Conservation (phyloP, 2,888 invertebrate species). For the Campoplex capitator region DNA sequence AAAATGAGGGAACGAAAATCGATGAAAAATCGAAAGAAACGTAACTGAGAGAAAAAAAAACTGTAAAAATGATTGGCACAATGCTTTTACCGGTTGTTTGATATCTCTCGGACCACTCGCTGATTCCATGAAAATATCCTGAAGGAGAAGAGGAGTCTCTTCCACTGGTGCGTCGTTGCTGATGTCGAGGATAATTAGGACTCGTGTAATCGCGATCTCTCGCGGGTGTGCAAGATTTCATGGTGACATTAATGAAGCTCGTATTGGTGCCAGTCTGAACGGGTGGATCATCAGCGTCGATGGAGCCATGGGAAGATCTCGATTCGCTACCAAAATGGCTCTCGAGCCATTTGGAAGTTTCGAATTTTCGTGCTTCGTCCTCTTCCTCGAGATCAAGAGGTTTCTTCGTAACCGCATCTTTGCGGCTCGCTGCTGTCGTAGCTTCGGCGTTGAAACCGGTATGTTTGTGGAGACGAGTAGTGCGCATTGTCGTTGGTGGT, state of each 20-base stretch:
- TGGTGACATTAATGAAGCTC: conserved; percentile 91
- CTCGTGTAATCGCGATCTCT: conserved; percentile 71
- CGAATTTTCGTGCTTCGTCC: conserved; percentile 94
- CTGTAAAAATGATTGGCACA: not conserved
- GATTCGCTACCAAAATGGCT: conserved; percentile 96
- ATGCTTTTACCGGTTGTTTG: conserved; percentile 73
- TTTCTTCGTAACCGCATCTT: conserved; percentile 92
- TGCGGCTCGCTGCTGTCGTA: conserved; percentile 87
- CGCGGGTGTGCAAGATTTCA: conserved; percentile 86
- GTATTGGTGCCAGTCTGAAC: conserved; percentile 87
- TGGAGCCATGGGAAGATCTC: conserved; percentile 90
- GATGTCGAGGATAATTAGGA: conserved; percentile 71
- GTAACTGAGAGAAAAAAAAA: not conserved
- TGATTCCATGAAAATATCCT: conserved; percentile 90
- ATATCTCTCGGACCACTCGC: conserved; percentile 91
- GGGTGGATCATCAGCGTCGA: conserved; percentile 88
- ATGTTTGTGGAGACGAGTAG: conserved; percentile 77
- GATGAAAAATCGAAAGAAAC: not conserved
- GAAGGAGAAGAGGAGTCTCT: conserved; percentile 77
- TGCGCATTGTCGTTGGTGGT: conserved; percentile 78
- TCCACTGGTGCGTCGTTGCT: conserved; percentile 80
- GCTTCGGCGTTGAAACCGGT: conserved; percentile 78
- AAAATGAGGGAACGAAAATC: not conserved
- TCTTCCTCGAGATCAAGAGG: conserved; percentile 95
- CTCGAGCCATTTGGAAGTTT: conserved; percentile 96